These are phyloP conservation scores for Temnothorax curvispinosus DNA, from an alignment of 1,140 invertebrate species.

Conservation along the genomic window DNA sequence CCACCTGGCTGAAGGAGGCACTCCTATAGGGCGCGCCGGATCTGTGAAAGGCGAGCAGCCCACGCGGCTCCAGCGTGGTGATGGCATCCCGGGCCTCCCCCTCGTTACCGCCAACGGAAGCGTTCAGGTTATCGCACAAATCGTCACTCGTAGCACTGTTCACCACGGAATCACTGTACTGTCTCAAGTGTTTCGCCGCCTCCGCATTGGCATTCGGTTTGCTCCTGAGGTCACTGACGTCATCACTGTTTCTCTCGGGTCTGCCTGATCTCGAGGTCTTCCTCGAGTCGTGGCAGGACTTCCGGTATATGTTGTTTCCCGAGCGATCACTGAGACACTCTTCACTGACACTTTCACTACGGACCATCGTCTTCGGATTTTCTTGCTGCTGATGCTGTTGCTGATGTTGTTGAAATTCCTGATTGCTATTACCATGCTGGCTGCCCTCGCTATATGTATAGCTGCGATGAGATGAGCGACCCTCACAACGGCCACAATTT, in stretches of 20 bases:
- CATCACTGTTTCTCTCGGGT: conserved; percentile 73
- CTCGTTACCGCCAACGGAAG: conserved; percentile 65
- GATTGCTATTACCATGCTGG: conserved; percentile 49
- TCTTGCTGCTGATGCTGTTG: conserved; percentile 26
- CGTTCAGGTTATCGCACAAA: conserved; percentile 79
- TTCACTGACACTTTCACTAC: conserved; percentile 81
- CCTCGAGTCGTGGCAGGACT: conserved; percentile 62
- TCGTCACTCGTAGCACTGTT: conserved; percentile 77
- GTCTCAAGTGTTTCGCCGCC: conserved; percentile 75
- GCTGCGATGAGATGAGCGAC: conserved; percentile 73
- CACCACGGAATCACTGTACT: conserved; percentile 82
- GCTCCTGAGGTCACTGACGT: conserved; percentile 72
- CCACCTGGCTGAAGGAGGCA: conserved; percentile 94
- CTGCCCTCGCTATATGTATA: conserved; percentile 77
- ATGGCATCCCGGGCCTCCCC: conserved; percentile 78
- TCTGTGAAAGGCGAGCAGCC: conserved; percentile 77
- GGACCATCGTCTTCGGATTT: conserved; percentile 64
- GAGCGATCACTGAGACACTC: conserved; percentile 73
- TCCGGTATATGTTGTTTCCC: conserved; percentile 61
- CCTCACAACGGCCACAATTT: conserved; percentile 69
- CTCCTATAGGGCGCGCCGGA: conserved; percentile 88
- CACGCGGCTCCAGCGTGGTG: conserved; percentile 82
- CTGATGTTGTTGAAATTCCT: conserved; percentile 50
- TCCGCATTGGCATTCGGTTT: conserved; percentile 61
- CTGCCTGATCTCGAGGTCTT: conserved; percentile 63